Percentiles rank a stretch among this genome's conserved stretches.
Evolutionary conservation across 2,888 invertebrate genomes (phyloP).

Genomic region (Pemphredon lugubris): DNA sequence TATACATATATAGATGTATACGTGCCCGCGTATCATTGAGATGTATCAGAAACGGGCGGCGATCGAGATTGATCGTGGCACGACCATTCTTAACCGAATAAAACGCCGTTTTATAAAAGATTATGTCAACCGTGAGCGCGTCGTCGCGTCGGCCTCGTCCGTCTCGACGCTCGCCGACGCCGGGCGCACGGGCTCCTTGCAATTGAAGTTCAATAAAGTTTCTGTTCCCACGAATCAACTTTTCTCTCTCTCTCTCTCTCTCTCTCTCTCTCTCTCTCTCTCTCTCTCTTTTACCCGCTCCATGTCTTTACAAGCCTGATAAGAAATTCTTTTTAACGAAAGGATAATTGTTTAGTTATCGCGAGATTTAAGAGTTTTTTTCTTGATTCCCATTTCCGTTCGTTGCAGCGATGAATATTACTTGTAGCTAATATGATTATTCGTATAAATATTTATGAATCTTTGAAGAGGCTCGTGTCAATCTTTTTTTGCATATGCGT

Average conservation of each 20-base stretch:
- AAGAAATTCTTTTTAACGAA: no score
- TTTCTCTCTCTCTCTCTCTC: conserved; percentile 18
- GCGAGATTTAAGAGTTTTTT: no score
- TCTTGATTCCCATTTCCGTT: no score
- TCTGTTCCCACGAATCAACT: conserved; percentile 67
- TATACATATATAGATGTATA: conserved; percentile 54
- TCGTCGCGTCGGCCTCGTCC: conserved; percentile 45
- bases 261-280: background rate
- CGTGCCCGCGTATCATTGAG: conserved; percentile 56
- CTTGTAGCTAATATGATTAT: no score
- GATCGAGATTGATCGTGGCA: conserved; percentile 30
- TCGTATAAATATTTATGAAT: no score
- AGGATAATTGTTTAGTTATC: no score
- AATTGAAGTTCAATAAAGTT: conserved; percentile 71
- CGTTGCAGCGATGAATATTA: no score
- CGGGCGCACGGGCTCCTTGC: conserved; percentile 48
- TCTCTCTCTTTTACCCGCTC: background rate
- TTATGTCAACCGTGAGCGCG: conserved; percentile 32
- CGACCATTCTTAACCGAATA: conserved; percentile 17
- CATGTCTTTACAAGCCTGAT: no score
- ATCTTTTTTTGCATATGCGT: no score
- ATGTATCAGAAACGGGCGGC: conserved; percentile 32
- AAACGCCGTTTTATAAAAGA: conserved; percentile 52
- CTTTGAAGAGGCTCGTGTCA: no score
- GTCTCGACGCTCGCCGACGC: conserved; percentile 27